These are phyloP conservation scores for Falco punctatus DNA, from an alignment of 2,113 vertebrate genomes.

Conservation along the genomic window DNA sequence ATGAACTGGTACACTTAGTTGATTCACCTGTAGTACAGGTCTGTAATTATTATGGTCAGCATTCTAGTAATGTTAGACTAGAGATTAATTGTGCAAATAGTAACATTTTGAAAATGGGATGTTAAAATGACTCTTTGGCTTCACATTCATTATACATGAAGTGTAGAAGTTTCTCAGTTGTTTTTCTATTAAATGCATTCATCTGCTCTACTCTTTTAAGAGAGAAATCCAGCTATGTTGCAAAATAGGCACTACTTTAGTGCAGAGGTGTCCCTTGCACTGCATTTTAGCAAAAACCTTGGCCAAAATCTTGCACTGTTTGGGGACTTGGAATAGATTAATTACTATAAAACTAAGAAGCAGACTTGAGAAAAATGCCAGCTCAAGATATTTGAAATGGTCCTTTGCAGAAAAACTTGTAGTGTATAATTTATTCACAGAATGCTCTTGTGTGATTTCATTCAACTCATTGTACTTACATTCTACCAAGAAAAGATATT, in stretches of 20 bases:
- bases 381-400: neutral
- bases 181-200: neutral
- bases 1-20: neutral
- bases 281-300: neutral
- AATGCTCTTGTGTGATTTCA: neutral
- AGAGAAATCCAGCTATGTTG: neutral
- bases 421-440: neutral
- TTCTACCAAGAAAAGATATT: neutral
- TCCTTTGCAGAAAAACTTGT: neutral
- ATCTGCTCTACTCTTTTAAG: neutral
- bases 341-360: neutral
- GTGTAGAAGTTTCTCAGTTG: neutral
- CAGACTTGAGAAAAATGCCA: neutral
- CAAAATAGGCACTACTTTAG: neutral
- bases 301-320: neutral
- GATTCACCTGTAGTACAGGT: neutral
- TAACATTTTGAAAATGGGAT: neutral
- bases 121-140: neutral
- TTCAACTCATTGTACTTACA: neutral
- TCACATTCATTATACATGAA: neutral
- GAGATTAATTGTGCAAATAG: neutral
- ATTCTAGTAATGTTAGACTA: neutral
- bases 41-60: neutral
- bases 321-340: neutral
- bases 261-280: neutral